Evolutionary conservation across 2,797 vertebrate species (phyloP).

Genomic region (Falco berigora): DNA sequence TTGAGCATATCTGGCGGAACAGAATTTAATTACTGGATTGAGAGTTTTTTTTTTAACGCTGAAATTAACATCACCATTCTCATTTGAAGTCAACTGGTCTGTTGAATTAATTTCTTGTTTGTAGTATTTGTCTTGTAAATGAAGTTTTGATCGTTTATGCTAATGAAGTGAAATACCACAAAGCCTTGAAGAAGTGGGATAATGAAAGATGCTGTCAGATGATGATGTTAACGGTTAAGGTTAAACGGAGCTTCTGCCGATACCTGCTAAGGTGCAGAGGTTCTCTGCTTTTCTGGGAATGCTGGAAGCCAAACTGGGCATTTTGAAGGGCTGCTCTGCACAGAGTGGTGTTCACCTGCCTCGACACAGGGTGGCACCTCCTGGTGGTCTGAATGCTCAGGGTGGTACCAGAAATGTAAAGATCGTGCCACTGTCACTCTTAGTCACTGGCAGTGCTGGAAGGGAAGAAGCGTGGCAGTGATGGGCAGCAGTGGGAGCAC

Average conservation of each 20-base stretch:
- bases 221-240: background rate
- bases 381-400: background rate
- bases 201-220: background rate
- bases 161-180: background rate
- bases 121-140: conserved; percentile 22
- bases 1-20: background rate
- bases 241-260: background rate
- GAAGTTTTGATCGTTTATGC: conserved; percentile 2
- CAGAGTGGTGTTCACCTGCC: background rate
- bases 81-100: background rate
- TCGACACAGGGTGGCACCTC: background rate
- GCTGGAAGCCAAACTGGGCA: background rate
- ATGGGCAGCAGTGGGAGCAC: background rate
- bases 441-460: background rate
- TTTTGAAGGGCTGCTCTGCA: background rate
- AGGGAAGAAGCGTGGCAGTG: rapidly evolving
- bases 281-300: background rate
- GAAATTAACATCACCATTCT: conserved; percentile 26
- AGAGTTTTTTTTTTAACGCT: background rate
- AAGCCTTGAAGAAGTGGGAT: background rate
- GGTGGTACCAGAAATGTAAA: rapidly evolving
- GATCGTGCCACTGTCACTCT: background rate
- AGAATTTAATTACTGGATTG: conserved; percentile 24
- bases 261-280: background rate
- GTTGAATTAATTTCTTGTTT: conserved; percentile 34